Evolutionary conservation across 1,140 invertebrate genomes (phyloP), one percentile per base, ranked within the genome.

Genomic region (Ceratitis capitata): DNA sequence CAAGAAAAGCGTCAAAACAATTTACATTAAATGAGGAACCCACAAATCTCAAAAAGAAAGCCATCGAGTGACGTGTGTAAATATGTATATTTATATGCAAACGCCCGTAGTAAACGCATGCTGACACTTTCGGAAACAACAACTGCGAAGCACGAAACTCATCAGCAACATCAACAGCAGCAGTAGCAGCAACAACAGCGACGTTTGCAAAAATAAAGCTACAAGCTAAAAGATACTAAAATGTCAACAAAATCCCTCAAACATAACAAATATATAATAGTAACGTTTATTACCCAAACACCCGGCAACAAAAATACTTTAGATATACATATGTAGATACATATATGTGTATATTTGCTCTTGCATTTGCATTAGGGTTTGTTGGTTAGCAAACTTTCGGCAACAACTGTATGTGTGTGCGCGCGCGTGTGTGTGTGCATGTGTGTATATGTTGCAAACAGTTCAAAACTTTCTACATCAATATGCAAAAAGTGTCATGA

Each of bases 231-330:
- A 39, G 32, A 69, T 32, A 39, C 14, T 39, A 12, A 69, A 69
- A 69, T 69, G 61, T 69, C 61, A 69, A 39, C 61, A 39, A 69
- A 69, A 69, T 69, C 61, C 61, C 29, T 35, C 16, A 69, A 35
- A 69, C 35, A 69, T 39, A 39, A 29, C 61, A 35, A 32, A 0
- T 53, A 19, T 53, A 53, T 39, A 3, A 23, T n/a, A n/a, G n/a
- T 56, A 4, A 9, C 5, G 10, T 56, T 19, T 23, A 35, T 35
- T 19, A 0, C 32, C 3, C 29, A 32, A n/a, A n/a, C 1, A 12
- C 32, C 19, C 32, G 16, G 4, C 61, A 10, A 6, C 61, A 19
- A 4, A 16, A 19, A 16, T 1, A 69, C n/a, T 12, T 53, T 35
- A 19, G 61, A 29, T 32, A 14, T 6, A 14, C 61, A 69, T 39